Evolutionary conservation across 2,888 invertebrate species (phyloP).

Genomic region (Drosophila pseudotalamancana): DNA sequence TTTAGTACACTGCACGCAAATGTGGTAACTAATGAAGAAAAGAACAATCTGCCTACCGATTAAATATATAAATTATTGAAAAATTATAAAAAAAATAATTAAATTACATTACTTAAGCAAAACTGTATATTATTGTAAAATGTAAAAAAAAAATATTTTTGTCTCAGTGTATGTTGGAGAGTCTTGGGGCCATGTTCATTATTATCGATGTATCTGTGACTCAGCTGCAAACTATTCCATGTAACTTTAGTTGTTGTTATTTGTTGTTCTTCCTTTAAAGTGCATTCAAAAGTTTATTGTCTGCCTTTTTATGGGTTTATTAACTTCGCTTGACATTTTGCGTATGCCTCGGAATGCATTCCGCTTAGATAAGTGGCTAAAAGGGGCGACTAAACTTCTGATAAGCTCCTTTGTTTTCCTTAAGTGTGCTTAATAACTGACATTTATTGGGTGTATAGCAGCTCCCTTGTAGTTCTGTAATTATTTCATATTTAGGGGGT

Average conservation of each 20-base stretch:
- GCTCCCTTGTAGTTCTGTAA: too few species aligned
- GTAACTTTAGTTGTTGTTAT: slow-evolving; percentile 31
- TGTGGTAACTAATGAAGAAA: not conserved
- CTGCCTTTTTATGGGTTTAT: slow-evolving; percentile 71
- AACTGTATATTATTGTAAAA: too few species aligned
- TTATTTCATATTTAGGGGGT: not conserved
- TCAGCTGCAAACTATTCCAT: slow-evolving; percentile 58
- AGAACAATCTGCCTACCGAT: too few species aligned
- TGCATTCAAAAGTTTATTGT: slow-evolving; percentile 70
- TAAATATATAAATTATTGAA: not conserved
- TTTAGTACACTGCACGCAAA: slow-evolving; percentile 20
- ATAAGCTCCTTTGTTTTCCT: not conserved
- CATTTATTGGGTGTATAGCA: too few species aligned
- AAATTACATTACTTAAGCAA: too few species aligned
- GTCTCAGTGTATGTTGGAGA: slow-evolving; percentile 33
- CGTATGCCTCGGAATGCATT: slow-evolving; percentile 26
- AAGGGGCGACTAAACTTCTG: slow-evolving; percentile 7
- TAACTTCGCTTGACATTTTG: slow-evolving; percentile 67
- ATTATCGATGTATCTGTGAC: slow-evolving; percentile 60
- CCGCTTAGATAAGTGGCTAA: slow-evolving; percentile 24
- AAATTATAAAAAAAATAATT: not conserved
- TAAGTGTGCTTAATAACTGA: not conserved
- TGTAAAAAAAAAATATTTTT: slow-evolving; percentile 4
- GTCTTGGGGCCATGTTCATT: slow-evolving; percentile 43
- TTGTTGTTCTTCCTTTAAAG: slow-evolving; percentile 47